phyloP scores from a whole-genome alignment of 2,113 vertebrate genomes.

The Catagonus wagneri region DNA sequence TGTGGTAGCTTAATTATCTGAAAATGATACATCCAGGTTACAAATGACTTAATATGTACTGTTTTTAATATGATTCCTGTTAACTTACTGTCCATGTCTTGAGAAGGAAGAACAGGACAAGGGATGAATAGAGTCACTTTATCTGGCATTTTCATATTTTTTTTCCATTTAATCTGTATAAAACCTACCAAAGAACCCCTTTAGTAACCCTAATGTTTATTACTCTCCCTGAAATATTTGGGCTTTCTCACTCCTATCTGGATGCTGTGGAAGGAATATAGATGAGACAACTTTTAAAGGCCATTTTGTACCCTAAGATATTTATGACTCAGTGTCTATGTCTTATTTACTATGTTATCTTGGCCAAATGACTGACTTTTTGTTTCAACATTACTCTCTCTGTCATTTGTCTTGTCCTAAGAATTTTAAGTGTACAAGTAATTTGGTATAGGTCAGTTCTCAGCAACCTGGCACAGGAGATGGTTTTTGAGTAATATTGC shows the following conservation, averaged over 20 bases:
- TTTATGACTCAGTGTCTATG: not conserved
- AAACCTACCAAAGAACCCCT: not conserved
- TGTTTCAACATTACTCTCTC: constrained; percentile 1
- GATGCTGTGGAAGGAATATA: not conserved
- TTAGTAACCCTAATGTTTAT: not conserved
- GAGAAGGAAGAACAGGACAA: not conserved
- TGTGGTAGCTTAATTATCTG: not conserved
- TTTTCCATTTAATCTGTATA: not conserved
- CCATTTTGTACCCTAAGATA: not conserved
- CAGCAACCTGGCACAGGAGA: not conserved
- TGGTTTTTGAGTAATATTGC: constrained; percentile 17
- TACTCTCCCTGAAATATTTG: not conserved
- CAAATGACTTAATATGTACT: not conserved
- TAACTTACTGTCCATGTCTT: not conserved
- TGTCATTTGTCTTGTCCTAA: constrained; percentile 37
- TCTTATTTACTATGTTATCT: constrained; percentile 33
- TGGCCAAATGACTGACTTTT: constrained; percentile 42
- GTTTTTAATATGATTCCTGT: not conserved
- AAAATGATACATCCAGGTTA: not conserved
- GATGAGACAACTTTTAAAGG: constrained; percentile 17
- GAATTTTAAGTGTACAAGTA: not conserved
- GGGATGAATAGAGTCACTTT: not conserved
- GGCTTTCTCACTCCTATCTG: not conserved
- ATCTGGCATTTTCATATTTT: not conserved
- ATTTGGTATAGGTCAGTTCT: not conserved